Base-by-base conservation (phyloP, 2,888 invertebrate species). In the Zaprionus lineosus region DNA sequence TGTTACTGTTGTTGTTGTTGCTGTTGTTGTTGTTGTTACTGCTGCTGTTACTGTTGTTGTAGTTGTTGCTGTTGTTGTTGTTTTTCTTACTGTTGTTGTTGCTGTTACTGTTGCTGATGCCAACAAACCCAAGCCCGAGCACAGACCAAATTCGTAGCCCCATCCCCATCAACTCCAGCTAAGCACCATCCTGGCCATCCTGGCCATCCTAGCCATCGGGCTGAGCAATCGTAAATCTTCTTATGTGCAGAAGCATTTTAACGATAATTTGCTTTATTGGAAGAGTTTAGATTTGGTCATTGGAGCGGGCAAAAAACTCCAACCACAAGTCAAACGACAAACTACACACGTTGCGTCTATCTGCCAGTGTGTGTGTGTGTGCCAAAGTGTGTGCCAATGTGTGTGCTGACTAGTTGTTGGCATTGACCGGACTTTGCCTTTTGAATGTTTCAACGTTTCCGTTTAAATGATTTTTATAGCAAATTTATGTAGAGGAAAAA, bases 401-500 rank as follows among this genome's bases (percentile, higher is more conserved):
- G 39, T 37, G 24, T 58, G 58, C 50, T 59, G 56, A 61, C 74
- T 66, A 66, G 47, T 51, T 63, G 41, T 67, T 68, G 64, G 82
- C 74, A 60, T 44, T 58, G 47, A 37, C 52, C 52, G 28, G 19
- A 33, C 34, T 34, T 53, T 64, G 69, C 81, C 72, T 65, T 79
- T 69, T 70, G 85, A 85, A 83, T 79, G 81, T 73, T 81, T 75
- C 79, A 75, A 64, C 74, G 76, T 76, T 81, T 81, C 86, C 85
- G 81, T 81, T 81, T 83, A 84, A 86, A 86, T 79, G 85, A 72
- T 84, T 83, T 81, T 84, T 84, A 84, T 84, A 65, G 85, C 77
- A 84, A 84, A 86, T 84, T 84, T 84, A 84, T 84, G 85, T 77
- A 86, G 83, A 79, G 86, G 86, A 86, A 84, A 81, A 86, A 74